Evolutionary conservation across 2,113 vertebrate species (phyloP), one percentile per base, ranked within the genome.

Genomic region (Passer domesticus): DNA sequence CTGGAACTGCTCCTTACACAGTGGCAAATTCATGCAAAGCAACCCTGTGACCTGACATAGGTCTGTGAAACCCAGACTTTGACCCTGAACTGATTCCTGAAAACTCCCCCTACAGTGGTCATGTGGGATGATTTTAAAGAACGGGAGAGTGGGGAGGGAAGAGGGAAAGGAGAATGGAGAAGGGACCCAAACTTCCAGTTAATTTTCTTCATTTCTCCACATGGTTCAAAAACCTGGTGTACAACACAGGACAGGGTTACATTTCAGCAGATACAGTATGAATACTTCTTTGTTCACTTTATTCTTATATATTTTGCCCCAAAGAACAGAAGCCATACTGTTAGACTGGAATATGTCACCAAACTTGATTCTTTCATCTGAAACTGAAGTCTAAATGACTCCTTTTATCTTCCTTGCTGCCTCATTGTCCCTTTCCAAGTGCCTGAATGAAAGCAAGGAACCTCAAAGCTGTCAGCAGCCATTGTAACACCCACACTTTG

Each of bases 331-430:
- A 96, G 92, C 70, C 64, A 89, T 68, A 97, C 79, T 97, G 95
- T 97, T 96, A 89, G 43, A 79, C 81, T 63, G 52, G 82, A 97
- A 95, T 93, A 89, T 92, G 97, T 97, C 91, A 92, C 76, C 79
- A 92, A 95, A 83, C 82, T 96, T 76, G 50, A 95, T 81, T 94
- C 87, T 96, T 97, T 97, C 76, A 95, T 97, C 95, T 95, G 92
- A 96, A 97, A 97, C 74, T 2, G 5, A 97, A 94, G 85, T 76
- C 90, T 96, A 92, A 98, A 97, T 93, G 59, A 96, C 95, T 97
- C 94, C 96, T 98, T 98, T 98, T 97, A 97, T 98, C 96, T 95
- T 94, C 81, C 69, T 90, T 82, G 92, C 81, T 96, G 95, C 90
- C 96, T 94, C 21, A 3, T 53, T 72, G 89, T 69, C 69, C 70